Percentiles rank a stretch among this genome's conserved stretches.
phyloP scores from a whole-genome alignment of 2,113 vertebrate genomes.

The Oreochromis spilurus region DNA sequence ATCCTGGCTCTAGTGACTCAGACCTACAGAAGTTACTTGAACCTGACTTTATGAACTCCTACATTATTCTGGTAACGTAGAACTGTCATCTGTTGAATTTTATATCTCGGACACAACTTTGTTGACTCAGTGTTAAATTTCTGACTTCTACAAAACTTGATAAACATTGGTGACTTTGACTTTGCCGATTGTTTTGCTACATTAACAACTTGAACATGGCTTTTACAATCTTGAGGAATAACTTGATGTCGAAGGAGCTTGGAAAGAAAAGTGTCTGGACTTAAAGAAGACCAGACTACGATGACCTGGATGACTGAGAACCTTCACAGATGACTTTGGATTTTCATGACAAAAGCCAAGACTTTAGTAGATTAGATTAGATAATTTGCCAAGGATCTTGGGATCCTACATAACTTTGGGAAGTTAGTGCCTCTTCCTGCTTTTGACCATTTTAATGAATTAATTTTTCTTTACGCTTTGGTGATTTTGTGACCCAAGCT shows the following conservation, averaged over 20 bases:
- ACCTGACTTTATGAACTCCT: neutral
- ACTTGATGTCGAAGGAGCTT: neutral
- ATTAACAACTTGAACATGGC: neutral
- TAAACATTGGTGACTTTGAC: neutral
- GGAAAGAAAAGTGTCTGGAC: neutral
- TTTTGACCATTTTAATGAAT: neutral
- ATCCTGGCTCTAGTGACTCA: neutral
- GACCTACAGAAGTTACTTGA: neutral
- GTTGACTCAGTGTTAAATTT: neutral
- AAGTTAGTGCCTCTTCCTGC: neutral
- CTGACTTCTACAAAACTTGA: neutral
- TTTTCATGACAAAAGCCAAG: neutral
- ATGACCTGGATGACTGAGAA: no score
- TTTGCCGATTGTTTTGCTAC: neutral
- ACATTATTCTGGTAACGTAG: neutral
- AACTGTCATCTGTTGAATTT: neutral
- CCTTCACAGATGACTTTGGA: neutral
- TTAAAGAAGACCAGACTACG: no score
- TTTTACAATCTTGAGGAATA: neutral
- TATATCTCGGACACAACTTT: neutral
- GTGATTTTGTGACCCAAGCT: neutral
- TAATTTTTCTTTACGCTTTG: neutral
- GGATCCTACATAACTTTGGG: neutral
- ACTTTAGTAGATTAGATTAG: neutral
- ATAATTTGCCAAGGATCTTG: neutral